Evolutionary conservation across 1,140 invertebrate genomes (phyloP), one percentile per base, ranked within the genome.

Genomic region (Neodiprion lecontei): DNA sequence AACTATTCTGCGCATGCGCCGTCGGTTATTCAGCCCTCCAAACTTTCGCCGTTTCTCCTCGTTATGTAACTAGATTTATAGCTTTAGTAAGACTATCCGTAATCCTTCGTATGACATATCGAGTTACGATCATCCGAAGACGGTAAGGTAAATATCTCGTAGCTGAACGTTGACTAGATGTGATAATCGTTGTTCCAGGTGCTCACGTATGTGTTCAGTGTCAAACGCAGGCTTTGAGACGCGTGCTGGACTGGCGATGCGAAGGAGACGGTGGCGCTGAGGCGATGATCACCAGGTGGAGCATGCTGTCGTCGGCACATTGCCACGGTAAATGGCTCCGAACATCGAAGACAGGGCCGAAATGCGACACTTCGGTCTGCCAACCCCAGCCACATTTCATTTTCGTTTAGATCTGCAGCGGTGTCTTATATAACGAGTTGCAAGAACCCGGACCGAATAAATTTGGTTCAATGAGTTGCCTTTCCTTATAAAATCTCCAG

Each of bases 271-370:
- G 90, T 40, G 94, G 94, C 1, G 91, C 93, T 47, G 89, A 92
- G 23, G 92, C 91, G 1, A 91, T 92, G 79, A 89, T 91, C 72
- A 95, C 94, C 17, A 89, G 94, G 53, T 96, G 94, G 91, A 93
- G 92, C 71, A 93, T 94, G 53, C 89, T 96, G 17, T 91, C 94
- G 17, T 92, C 92, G 49, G 92, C 94, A 10, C 93, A 94, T 77
- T 96, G 95, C 85, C 94, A 95, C 79, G 95, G 95, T 50, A 95
- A 96, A 84, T 96, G 95, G 95, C 84, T 94, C n/a, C 91, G 94
- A 21, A 88, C 92, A 11, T 90, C 90, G 71, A 84, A 82, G 73
- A 87, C 91, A 17, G 90, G 88, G 72, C 88, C 85, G 10, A 91
- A 91, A 79, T 90, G 88, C 82, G 89, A 87, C 82, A 89, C 88